Percentiles rank a stretch among this genome's conserved stretches.
Evolutionary conservation across 1,140 invertebrate species (phyloP).

Genomic region (Mycetomoellerius zeteki): DNA sequence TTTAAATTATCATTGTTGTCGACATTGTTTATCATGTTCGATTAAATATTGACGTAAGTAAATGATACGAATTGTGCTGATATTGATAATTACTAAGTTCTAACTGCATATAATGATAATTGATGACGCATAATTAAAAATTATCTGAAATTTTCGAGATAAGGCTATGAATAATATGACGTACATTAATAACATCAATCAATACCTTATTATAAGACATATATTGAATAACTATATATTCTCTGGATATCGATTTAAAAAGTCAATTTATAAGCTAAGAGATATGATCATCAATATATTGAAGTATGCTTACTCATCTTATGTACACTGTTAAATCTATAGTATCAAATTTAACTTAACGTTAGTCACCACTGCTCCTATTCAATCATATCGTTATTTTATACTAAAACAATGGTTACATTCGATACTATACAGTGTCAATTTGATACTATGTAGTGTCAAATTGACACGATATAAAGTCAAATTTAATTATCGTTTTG

Average conservation of each 20-base stretch:
- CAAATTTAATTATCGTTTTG: too few relatives aligned
- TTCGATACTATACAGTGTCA: too few relatives aligned
- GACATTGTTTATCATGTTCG: not conserved
- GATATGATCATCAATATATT: not conserved
- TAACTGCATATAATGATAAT: not conserved
- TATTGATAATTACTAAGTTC: slow-evolving; percentile 8
- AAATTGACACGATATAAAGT: too few relatives aligned
- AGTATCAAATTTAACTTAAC: too few relatives aligned
- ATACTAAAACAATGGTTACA: too few relatives aligned
- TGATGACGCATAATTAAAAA: slow-evolving; percentile 1
- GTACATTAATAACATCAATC: not conserved
- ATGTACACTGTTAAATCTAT: too few relatives aligned
- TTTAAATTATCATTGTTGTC: slow-evolving; percentile 22
- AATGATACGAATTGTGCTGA: not conserved
- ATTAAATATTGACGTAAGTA: slow-evolving; percentile 18
- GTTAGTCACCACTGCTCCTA: too few relatives aligned
- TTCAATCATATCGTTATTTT: too few relatives aligned
- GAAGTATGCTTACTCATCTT: not conserved
- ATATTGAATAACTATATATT: not conserved
- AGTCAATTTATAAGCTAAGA: not conserved
- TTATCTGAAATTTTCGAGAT: not conserved
- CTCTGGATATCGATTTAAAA: not conserved
- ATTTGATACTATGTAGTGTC: too few relatives aligned
- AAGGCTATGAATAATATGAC: not conserved
- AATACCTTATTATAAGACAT: not conserved